Percentiles rank a stretch among this genome's conserved stretches.
phyloP scores from a whole-genome alignment of 1,140 invertebrate species.

The Drosophila athabasca region DNA sequence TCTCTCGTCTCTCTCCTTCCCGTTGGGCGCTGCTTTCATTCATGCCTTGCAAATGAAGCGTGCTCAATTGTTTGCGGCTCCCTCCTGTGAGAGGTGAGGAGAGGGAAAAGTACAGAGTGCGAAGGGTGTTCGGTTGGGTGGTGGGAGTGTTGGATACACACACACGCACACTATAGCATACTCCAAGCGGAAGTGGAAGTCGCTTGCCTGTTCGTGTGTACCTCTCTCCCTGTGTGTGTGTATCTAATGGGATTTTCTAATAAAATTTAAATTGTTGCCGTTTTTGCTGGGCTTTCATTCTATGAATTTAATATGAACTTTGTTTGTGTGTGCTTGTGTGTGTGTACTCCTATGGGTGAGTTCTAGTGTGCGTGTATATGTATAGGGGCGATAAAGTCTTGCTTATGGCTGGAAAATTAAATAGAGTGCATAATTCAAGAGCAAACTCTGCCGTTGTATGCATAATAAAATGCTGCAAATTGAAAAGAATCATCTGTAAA shows the following conservation, averaged over 20 bases:
- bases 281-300: constrained; percentile 45
- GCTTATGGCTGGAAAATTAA: constrained; percentile 44
- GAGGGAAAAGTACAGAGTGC: constrained; percentile 1
- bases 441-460: constrained; percentile 26
- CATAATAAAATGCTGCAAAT: constrained; percentile 29
- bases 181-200: constrained; percentile 71
- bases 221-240: constrained; percentile 45
- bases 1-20: not conserved
- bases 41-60: constrained; percentile 68
- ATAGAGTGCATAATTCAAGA: constrained; percentile 48
- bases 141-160: constrained; percentile 49
- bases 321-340: constrained; percentile 28
- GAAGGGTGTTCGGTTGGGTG: constrained; percentile 23
- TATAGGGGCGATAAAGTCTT: constrained; percentile 35
- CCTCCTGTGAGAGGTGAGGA: constrained; percentile 1
- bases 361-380: not conserved
- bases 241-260: constrained; percentile 82
- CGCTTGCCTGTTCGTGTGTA: constrained; percentile 42
- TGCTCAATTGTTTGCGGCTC: constrained; percentile 50
- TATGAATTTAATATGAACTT: constrained; percentile 61
- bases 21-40: constrained; percentile 49
- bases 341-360: constrained; percentile 1
- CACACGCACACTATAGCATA: constrained; percentile 26
- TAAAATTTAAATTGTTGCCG: constrained; percentile 78
- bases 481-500: constrained; percentile 22